phyloP scores from a whole-genome alignment of 2,113 vertebrate genomes.

The Urocynchramus pylzowi region DNA sequence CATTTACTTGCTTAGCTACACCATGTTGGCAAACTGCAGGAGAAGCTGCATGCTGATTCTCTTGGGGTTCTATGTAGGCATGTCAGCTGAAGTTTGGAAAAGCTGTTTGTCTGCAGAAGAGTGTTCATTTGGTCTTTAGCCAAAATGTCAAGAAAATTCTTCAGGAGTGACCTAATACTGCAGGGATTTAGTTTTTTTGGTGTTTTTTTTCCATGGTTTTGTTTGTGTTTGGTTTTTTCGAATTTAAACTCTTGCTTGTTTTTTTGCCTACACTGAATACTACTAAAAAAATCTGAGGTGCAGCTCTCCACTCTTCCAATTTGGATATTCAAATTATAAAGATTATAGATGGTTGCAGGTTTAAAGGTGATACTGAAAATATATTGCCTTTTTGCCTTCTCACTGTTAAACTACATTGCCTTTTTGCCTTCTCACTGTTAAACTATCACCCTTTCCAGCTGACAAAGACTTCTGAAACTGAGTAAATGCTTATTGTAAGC shows the following conservation, averaged over 20 bases:
- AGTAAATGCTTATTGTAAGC: not conserved
- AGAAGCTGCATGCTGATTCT: not conserved
- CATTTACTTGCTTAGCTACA: not conserved
- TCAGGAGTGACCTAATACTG: not conserved
- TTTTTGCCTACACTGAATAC: not conserved
- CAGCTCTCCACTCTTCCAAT: not conserved
- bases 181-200: not conserved
- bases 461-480: not conserved
- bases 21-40: not conserved
- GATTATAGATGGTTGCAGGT: not conserved
- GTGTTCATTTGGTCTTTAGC: not conserved
- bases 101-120: not conserved
- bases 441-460: not conserved
- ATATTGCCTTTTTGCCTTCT: not conserved
- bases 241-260: not conserved
- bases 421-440: not conserved
- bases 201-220: not conserved
- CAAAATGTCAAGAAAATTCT: not conserved
- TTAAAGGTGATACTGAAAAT: not conserved
- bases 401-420: not conserved
- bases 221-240: not conserved
- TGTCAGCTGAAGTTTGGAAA: not conserved
- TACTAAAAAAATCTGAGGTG: not conserved
- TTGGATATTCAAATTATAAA: not conserved
- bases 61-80: not conserved